Conservation (phyloP, 2,113 vertebrate genomes). For the Aptenodytes patagonicus region DNA sequence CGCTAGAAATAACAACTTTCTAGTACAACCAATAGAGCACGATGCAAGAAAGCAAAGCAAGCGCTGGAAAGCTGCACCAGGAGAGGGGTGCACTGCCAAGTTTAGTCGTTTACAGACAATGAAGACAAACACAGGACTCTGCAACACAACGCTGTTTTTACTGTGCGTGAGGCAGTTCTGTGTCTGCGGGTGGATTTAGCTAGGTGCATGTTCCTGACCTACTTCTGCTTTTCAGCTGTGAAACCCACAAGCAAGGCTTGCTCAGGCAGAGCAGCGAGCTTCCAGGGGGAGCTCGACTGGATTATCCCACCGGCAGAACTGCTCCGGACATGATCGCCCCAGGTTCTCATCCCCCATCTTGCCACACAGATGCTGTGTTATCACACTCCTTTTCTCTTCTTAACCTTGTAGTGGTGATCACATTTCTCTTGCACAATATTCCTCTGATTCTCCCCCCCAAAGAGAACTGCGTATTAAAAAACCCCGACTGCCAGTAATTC, state of each 20-base stretch:
- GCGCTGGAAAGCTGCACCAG: neutral
- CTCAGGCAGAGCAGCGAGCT: neutral
- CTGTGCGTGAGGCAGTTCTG: neutral
- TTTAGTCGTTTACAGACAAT: neutral
- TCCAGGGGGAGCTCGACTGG: neutral
- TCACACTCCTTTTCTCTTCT: neutral
- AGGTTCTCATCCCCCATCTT: neutral
- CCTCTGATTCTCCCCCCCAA: accelerated
- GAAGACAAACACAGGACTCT: neutral
- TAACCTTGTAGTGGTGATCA: neutral
- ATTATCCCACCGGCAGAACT: neutral
- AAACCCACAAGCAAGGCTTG: neutral
- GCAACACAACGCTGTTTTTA: neutral
- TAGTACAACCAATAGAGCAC: neutral
- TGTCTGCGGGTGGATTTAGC: neutral
- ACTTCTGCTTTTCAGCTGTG: neutral
- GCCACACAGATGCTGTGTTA: neutral
- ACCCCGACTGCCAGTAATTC: neutral
- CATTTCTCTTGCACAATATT: conserved; percentile 11
- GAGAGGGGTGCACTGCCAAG: neutral
- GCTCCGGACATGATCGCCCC: accelerated
- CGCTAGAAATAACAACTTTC: conserved; percentile 10
- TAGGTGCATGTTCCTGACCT: neutral
- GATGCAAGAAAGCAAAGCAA: neutral
- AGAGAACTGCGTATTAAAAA: neutral